These are phyloP conservation scores for Melanerpes formicivorus DNA, from an alignment of 2,113 vertebrate genomes.

Conservation along the genomic window DNA sequence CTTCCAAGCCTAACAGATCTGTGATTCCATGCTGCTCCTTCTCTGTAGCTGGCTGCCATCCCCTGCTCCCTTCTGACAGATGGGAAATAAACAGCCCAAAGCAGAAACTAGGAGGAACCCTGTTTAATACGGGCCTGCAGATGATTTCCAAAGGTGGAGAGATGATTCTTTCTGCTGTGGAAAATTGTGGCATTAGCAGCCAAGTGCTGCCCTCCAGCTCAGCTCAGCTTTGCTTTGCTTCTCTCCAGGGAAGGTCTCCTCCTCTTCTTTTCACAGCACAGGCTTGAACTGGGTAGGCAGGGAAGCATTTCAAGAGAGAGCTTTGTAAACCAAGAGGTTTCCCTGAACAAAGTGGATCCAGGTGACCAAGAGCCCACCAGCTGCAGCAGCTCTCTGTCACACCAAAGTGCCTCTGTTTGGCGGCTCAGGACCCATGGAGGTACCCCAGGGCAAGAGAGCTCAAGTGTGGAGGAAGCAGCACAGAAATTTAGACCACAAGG, in stretches of 20 bases:
- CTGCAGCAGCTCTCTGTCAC: background rate
- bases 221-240: background rate
- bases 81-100: constrained; percentile 36
- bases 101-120: constrained; percentile 25
- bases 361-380: constrained; percentile 23
- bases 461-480: background rate
- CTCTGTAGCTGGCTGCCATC: accelerated
- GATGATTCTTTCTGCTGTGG: constrained; percentile 43
- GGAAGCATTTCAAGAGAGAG: constrained; percentile 48
- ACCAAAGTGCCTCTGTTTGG: background rate
- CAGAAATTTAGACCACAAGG: background rate
- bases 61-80: background rate
- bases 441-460: background rate
- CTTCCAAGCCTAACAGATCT: too few species aligned
- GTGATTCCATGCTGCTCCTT: background rate
- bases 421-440: background rate
- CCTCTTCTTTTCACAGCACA: background rate
- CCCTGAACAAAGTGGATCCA: constrained; percentile 68
- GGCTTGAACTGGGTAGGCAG: constrained; percentile 43
- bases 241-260: constrained; percentile 47
- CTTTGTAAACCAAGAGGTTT: constrained; percentile 73
- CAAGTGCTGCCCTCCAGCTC: background rate
- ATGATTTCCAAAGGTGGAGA: background rate
- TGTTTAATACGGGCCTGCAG: constrained; percentile 16
- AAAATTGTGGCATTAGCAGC: constrained; percentile 35